Conservation (phyloP, 2,797 vertebrate species). For the Fistularia commersonii region DNA sequence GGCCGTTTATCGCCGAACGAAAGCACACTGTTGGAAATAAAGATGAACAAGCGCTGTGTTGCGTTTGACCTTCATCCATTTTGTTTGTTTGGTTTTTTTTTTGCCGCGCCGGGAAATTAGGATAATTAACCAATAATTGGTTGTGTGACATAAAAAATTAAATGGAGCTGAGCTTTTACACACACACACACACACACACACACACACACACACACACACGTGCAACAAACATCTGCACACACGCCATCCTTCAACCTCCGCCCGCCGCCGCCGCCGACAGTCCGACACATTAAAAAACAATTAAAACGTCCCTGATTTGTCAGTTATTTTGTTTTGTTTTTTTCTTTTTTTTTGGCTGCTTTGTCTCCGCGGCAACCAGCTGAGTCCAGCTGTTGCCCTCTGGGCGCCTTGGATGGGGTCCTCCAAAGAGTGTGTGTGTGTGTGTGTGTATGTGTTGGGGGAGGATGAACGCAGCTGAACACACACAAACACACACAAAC, state of each 20-base stretch:
- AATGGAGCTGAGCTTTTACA: too few species aligned
- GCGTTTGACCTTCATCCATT: conserved; percentile 34
- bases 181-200: too few species aligned
- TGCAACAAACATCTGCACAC: too few species aligned
- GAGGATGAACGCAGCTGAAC: too few species aligned
- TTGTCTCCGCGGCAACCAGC: conserved; percentile 32
- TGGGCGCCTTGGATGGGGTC: too few species aligned
- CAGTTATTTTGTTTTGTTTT: too few species aligned
- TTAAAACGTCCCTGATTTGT: conserved; percentile 59
- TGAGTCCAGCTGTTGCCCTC: conserved; percentile 52
- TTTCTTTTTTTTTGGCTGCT: conserved; percentile 21
- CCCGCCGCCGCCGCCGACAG: conserved; percentile 27
- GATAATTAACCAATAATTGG: conserved; percentile 26
- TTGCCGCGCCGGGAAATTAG: conserved; percentile 13
- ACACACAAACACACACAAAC: too few species aligned
- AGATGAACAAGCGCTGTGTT: conserved; percentile 5
- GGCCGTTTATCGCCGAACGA: too few species aligned
- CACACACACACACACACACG: conserved; percentile 7
- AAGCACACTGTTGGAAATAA: background rate
- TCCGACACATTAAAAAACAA: conserved; percentile 63
- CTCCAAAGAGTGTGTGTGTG: too few species aligned
- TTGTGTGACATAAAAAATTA: conserved; percentile 15
- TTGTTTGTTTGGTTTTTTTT: too few species aligned
- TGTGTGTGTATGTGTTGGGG: too few species aligned
- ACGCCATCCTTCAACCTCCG: conserved; percentile 5